Percentiles rank a stretch among this genome's conserved stretches.
Conservation (phyloP, 2,113 vertebrate species). For the Anas platyrhynchos region DNA sequence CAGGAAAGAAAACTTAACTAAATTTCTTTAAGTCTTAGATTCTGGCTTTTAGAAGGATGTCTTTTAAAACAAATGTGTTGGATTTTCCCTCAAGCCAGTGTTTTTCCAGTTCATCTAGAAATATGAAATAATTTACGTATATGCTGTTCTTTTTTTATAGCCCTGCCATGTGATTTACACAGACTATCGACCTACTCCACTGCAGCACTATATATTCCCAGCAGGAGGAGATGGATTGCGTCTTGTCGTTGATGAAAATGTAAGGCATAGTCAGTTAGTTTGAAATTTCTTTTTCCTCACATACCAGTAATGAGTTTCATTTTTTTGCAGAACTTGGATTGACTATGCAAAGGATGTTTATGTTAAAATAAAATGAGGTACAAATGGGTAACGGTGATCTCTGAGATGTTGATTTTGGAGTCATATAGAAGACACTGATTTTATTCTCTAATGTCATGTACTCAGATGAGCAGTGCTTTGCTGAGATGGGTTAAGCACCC, state of each 20-base stretch:
- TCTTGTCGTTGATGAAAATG: slow-evolving; percentile 97
- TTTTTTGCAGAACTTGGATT: neutral
- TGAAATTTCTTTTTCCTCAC: neutral
- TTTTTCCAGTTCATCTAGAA: neutral
- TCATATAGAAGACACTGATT: neutral
- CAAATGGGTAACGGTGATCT: neutral
- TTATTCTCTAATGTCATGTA: neutral
- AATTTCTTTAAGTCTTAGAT: neutral
- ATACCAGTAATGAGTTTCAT: neutral
- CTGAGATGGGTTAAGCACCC: neutral
- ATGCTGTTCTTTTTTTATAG: slow-evolving; percentile 66
- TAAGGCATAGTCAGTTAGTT: slow-evolving; percentile 71
- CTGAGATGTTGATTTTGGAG: neutral
- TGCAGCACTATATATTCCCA: slow-evolving; percentile 98
- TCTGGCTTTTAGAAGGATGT: neutral
- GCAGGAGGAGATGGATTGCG: slow-evolving; percentile 98
- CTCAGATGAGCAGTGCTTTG: neutral
- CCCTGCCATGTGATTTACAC: slow-evolving; percentile 98
- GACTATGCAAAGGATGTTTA: neutral
- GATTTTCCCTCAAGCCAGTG: neutral
- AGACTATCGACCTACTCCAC: slow-evolving; percentile 94
- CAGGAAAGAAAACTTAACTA: neutral
- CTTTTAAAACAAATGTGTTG: neutral
- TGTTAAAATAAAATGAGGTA: neutral
- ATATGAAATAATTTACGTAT: neutral